Conservation (phyloP, 2,888 invertebrate species). For the Nephrotoma appendiculata region DNA sequence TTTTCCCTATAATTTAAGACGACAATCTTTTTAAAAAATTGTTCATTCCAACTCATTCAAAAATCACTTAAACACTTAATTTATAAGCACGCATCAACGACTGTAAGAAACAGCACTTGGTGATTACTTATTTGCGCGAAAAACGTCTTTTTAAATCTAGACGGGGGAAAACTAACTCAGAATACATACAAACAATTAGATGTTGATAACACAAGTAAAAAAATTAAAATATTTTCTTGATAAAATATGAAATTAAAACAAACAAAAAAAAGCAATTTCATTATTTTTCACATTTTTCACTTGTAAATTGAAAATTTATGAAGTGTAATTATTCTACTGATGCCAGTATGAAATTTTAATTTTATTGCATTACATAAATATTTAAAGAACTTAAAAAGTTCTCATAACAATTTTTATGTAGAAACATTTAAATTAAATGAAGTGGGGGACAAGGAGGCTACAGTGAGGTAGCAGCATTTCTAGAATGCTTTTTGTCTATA, state of each 20-base stretch:
- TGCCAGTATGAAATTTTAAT: not conserved
- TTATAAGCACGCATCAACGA: no score
- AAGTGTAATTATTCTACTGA: not conserved
- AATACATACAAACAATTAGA: not conserved
- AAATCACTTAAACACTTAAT: no score
- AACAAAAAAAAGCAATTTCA: not conserved
- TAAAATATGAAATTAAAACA: not conserved
- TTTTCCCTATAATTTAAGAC: no score
- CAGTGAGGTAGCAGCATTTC: not conserved
- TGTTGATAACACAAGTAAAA: not conserved
- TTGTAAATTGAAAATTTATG: not conserved
- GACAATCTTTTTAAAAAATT: no score
- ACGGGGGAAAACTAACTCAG: not conserved
- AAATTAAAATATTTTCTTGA: not conserved
- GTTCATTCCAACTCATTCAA: no score
- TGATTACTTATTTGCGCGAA: not conserved
- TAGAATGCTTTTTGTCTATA: not conserved
- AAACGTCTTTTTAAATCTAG: no score
- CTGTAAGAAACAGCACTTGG: not conserved
- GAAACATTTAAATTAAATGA: not conserved
- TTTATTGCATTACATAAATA: not conserved
- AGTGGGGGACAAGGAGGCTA: no score
- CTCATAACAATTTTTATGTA: not conserved
- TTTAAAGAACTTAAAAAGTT: not conserved
- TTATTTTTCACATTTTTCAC: not conserved